Evolutionary conservation across 2,113 vertebrate genomes (phyloP).

Genomic region (Vanacampus margaritifer): DNA sequence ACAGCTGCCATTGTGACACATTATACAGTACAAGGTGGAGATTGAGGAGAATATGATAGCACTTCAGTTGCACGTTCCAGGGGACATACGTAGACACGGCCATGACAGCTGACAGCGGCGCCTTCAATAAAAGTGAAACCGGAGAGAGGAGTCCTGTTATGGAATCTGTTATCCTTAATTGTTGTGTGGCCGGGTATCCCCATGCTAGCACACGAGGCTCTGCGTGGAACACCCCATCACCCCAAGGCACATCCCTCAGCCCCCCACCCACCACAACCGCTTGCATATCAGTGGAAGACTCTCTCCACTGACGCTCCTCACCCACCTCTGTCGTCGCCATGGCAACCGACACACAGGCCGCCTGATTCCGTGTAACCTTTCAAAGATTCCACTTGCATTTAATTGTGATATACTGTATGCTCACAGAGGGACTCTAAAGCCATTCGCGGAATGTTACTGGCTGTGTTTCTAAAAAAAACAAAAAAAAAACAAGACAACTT

Average conservation of each 20-base stretch:
- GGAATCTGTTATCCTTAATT: constrained; percentile 46
- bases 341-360: constrained; percentile 53
- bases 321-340: constrained; percentile 56
- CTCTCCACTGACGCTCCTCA: constrained; percentile 47
- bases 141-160: background rate
- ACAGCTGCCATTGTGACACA: background rate
- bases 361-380: constrained; percentile 49
- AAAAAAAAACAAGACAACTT: constrained; percentile 18
- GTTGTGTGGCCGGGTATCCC: constrained; percentile 47
- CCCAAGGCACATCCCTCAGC: constrained; percentile 6
- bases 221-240: background rate
- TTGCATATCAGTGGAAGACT: constrained; percentile 53
- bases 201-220: constrained; percentile 10
- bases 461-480: background rate
- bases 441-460: background rate
- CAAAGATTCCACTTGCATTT: constrained; percentile 19
- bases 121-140: constrained; percentile 1
- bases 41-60: background rate
- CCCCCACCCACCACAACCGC: constrained; percentile 1
- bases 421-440: background rate
- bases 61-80: background rate
- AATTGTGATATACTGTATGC: constrained; percentile 1
- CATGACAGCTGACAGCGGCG: background rate
- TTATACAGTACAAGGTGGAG: background rate
- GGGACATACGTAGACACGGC: background rate